phyloP scores from a whole-genome alignment of 1,140 invertebrate species.

The Drosophila seguyi region DNA sequence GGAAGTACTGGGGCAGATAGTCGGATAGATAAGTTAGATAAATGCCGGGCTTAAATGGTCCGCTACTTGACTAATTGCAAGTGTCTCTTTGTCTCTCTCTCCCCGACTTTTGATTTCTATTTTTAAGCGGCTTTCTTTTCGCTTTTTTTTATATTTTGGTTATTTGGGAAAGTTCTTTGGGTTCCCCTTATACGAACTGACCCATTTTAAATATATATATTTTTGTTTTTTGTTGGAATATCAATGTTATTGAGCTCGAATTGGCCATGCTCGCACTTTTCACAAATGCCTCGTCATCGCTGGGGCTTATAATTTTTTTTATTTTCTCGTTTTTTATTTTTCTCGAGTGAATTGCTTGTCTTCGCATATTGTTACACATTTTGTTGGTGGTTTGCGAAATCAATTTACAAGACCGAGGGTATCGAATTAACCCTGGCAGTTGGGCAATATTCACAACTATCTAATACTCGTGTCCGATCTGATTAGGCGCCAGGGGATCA shows the following conservation, averaged over 20 bases:
- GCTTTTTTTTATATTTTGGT: neutral
- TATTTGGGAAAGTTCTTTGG: conserved; percentile 62
- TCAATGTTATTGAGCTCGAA: conserved; percentile 63
- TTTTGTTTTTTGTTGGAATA: conserved; percentile 32
- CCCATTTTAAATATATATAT: conserved; percentile 49
- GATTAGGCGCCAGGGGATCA: conserved; percentile 1
- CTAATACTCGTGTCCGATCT: conserved; percentile 11
- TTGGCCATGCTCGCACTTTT: conserved; percentile 54
- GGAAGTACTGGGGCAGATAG: conserved; percentile 59
- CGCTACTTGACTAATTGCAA: conserved; percentile 64
- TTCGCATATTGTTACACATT: conserved; percentile 29
- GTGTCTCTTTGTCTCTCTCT: conserved; percentile 22
- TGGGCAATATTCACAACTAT: conserved; percentile 24
- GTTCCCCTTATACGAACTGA: conserved; percentile 30
- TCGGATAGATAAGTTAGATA: conserved; percentile 48
- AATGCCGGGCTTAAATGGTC: conserved; percentile 55
- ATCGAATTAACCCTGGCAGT: conserved; percentile 26
- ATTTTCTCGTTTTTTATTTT: neutral
- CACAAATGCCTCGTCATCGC: conserved; percentile 50
- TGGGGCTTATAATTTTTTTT: conserved; percentile 1
- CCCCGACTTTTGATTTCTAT: conserved; percentile 54
- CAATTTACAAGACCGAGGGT: conserved; percentile 39
- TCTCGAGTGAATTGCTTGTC: conserved; percentile 28
- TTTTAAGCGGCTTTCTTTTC: conserved; percentile 48
- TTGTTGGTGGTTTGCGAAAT: conserved; percentile 43